Base-by-base conservation (phyloP, 2,888 invertebrate genomes). In the Noctuana brunneofusca region DNA sequence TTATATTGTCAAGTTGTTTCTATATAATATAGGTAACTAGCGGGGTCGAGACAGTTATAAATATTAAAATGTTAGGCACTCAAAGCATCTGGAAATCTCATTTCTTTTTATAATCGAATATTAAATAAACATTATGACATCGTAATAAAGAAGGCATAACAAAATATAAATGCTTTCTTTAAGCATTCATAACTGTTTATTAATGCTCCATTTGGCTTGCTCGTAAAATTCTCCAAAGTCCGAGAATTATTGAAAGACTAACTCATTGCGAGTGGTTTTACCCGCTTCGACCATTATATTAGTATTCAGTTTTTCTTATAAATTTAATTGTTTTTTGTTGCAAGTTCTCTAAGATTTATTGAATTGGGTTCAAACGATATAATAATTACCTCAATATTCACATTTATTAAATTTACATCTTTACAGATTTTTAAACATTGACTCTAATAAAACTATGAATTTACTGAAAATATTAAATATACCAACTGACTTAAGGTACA, bases 181-280 rank as follows among this genome's bases (percentile, higher is more conserved):
- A 58, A 58, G 48, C 30, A 49, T 58, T 58, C 57, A 58, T 58
- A 58, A 58, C 49, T 35, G 49, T 58, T 35, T 35, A 58, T 58
- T 58, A 58, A 49, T 35, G 32, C 35, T 35, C 35, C n/a, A 48
- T 58, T 58, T 58, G 35, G 22, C 32, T 58, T 35, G 27, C 20
- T 48, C 46, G 49, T 58, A 43, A 58, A 58, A 49, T 58, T 35
- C 35, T 58, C 22, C 16, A 35, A 12, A 22, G 48, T 16, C 49
- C 49, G 24, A 35, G 54, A 46, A 30, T 32, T 54, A 60, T 53
- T 32, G 30, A 54, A 43, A 46, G 30, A 67, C 66, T 70, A 56
- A 9, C 4, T 16, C 11, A 43, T 18, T 43, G 8, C 43, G 6
- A 20, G 18, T 9, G 43, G 16, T 41, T 41, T 16, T 18, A 16